Base-by-base conservation (phyloP, 1,140 invertebrate species). In the Dolichoris vasculosae region DNA sequence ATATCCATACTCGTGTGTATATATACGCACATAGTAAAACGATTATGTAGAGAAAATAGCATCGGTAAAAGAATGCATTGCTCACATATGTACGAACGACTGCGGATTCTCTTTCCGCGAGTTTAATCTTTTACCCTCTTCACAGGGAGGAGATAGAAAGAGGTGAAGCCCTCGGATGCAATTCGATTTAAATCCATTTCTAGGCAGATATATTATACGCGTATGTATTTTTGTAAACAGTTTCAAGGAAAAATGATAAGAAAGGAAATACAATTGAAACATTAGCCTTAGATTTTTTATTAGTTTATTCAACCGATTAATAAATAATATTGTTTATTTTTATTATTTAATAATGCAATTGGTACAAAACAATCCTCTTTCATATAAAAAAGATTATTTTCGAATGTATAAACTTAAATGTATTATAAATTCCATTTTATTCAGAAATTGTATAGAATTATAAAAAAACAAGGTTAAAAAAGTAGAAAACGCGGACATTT, bases 101-200 rank as follows among this genome's bases (percentile, higher is more conserved):
- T 35, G 43, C 23, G 76, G 63, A 84, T 67, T 55, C 46, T 46
- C 76, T 73, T 80, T 64, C 48, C 77, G 20, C 35, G 64, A 73
- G 48, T 85, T 15, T 69, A 85, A 85, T 85, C 77, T 80, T 79
- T 84, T 46, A 38, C 40, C 73, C 73, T 63, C 81, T 55, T 73
- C 82, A 55, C 59, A 9, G 1, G 17, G 43, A 35, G 30, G 20
- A 71, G 63, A 67, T 26, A 32, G 11, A 59, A 51, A 40, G 43
- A 51, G 32, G 75, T 32, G 83, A 78, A 84, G 83, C 83, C 83
- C 46, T 77, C 73, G 26, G 30, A 46, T 51, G 59, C 59, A 32
- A 64, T 77, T 83, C 82, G 30, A 82, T 77, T 35, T 75, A 86
- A 83, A 86, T 51, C 82, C 40, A 48, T 67, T 84, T 84, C 40